These are phyloP conservation scores for Notechis scutatus DNA, from an alignment of 2,113 vertebrate genomes.

Conservation along the genomic window DNA sequence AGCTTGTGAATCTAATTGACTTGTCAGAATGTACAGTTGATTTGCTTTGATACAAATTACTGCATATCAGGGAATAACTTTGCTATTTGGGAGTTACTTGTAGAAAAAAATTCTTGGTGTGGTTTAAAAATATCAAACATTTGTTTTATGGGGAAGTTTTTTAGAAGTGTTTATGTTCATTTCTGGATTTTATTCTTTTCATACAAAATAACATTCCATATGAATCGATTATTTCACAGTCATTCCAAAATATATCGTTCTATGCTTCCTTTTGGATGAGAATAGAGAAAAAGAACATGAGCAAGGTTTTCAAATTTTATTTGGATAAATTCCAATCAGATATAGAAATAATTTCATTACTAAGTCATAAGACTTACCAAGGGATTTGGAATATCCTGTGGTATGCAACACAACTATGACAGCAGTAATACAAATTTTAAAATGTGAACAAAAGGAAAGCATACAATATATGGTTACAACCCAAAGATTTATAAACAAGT, in stretches of 20 bases:
- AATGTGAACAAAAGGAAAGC: not conserved
- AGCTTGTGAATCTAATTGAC: not conserved
- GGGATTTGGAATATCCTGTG: not conserved
- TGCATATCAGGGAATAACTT: not conserved
- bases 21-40: not conserved
- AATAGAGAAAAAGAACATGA: not conserved
- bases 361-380: not conserved
- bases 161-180: accelerated
- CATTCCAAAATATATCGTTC: not conserved
- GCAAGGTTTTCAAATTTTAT: constrained; percentile 32
- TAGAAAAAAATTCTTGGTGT: not conserved
- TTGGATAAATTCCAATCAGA: constrained; percentile 25
- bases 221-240: not conserved
- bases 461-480: not conserved
- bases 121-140: not conserved
- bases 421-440: not conserved
- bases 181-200: not conserved
- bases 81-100: not conserved
- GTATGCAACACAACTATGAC: not conserved
- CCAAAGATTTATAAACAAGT: not conserved
- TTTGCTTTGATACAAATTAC: not conserved
- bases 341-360: not conserved
- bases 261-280: accelerated
- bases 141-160: not conserved
- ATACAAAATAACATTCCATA: not conserved